A percentile compares a stretch with the other conserved stretches of the same genome.
phyloP scores from a whole-genome alignment of 2,113 vertebrate species.

The Acanthisitta chloris region DNA sequence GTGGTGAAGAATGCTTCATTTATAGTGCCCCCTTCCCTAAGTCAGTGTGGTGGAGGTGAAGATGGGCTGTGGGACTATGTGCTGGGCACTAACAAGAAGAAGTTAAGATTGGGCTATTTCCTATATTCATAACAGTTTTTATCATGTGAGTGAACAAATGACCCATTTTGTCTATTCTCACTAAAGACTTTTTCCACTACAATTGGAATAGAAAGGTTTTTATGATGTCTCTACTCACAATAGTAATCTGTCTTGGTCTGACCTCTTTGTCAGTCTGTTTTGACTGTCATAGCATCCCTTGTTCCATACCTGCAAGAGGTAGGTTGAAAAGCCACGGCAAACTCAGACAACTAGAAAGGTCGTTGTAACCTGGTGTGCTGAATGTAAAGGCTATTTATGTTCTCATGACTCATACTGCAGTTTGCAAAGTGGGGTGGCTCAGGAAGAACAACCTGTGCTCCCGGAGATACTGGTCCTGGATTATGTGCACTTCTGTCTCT shows the following conservation, averaged over 20 bases:
- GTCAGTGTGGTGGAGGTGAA: background rate
- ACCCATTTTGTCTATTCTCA: background rate
- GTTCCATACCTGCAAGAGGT: background rate
- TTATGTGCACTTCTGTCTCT: rapidly evolving
- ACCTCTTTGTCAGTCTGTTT: conserved; percentile 23
- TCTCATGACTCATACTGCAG: background rate
- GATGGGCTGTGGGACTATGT: background rate
- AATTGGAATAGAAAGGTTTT: background rate
- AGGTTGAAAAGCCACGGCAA: background rate
- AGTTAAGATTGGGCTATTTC: background rate
- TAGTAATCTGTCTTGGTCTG: background rate
- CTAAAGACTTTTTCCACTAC: background rate
- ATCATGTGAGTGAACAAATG: background rate
- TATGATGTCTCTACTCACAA: background rate
- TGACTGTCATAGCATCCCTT: background rate
- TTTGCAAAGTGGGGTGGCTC: background rate
- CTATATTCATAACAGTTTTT: conserved; percentile 27
- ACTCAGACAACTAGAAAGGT: background rate
- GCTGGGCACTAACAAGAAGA: background rate
- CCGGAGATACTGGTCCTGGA: background rate
- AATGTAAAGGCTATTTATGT: background rate
- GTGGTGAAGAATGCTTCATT: background rate
- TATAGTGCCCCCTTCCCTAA: background rate
- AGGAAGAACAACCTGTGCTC: background rate
- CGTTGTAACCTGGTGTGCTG: background rate